These are phyloP conservation scores for Acronicta alni DNA, from an alignment of 2,888 invertebrate species.

Conservation along the genomic window DNA sequence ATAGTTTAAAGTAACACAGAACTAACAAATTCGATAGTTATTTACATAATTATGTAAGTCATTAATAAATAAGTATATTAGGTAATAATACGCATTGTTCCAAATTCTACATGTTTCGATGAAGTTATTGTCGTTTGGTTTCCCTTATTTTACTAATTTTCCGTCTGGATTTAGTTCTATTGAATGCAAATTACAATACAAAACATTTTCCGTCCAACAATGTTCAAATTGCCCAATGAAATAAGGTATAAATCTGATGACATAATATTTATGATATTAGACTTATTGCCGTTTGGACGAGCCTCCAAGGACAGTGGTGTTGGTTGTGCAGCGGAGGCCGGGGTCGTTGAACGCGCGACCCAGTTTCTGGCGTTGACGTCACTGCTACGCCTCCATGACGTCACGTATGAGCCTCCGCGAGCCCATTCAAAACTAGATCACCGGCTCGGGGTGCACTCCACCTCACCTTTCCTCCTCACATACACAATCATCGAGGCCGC, in stretches of 20 bases:
- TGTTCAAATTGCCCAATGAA: neutral
- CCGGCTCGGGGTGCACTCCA: constrained; percentile 74
- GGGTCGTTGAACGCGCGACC: constrained; percentile 84
- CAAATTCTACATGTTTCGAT: constrained; percentile 2
- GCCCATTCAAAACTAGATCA: constrained; percentile 88
- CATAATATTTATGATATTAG: constrained; percentile 23
- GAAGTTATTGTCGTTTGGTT: constrained; percentile 3
- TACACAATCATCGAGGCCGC: constrained; percentile 67
- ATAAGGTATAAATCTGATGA: neutral
- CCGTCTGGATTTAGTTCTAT: neutral
- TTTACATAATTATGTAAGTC: constrained; percentile 3
- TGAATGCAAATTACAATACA: neutral
- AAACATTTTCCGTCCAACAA: neutral
- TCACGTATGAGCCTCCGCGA: constrained; percentile 80
- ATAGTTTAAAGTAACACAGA: too few species aligned
- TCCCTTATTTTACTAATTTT: neutral
- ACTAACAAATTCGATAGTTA: constrained; percentile 5
- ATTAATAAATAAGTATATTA: neutral
- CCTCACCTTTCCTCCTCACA: constrained; percentile 61
- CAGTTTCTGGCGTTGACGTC: constrained; percentile 83
- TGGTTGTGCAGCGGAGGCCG: constrained; percentile 73
- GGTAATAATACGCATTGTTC: constrained; percentile 2
- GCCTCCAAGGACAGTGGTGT: constrained; percentile 68
- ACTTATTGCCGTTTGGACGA: constrained; percentile 49
- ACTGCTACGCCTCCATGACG: constrained; percentile 85